Evolutionary conservation across 2,888 invertebrate genomes (phyloP), one percentile per base, ranked within the genome.

Genomic region (Cremastobaeus sp.): DNA sequence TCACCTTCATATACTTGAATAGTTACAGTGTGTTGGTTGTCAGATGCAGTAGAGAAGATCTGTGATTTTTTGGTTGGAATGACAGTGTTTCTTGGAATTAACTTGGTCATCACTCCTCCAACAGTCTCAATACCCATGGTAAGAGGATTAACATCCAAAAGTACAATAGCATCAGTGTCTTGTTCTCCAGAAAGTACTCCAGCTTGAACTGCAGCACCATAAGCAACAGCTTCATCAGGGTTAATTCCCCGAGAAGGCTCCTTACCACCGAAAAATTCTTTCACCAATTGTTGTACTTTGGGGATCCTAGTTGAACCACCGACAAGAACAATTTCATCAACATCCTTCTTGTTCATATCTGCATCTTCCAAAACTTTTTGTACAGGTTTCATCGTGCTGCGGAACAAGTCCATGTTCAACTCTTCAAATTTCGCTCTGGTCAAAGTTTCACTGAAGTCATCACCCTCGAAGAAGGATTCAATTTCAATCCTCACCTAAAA

Each of bases 51-150:
- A 0, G 98, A 98, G 93, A 99, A 99, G 86, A 99, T 97, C 89
- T 99, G 99, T 0, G 97, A 96, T 88, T 99, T 99, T 91, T 99
- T 99, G 55, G 99, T 99, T 21, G 99, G 99, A 84, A 99, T 99
- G 76, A 98, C 98, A 18, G 99, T 99, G 91, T 99, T 99, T 82
- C 99, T 91, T 57, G 96, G 95, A 86, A 99, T 99, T 59, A 99
- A 91, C 88, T 98, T 99, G 80, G 99, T 99, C 99, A 99, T 99
- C 21, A 99, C 99, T 79, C 99, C 99, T 76, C 99, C 99, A 47
- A 99, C 98, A 35, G 99, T 99, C 89, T 99, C 99, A 85, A 99
- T 99, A 89, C 99, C 99, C 93, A 99, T 93, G 77, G 99, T 99
- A 77, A 99, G 91, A 79, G 99, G 99, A 88, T 98, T 99, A 57